These are phyloP conservation scores for Choristoneura rosaceana DNA, from an alignment of 2,888 invertebrate species.

Conservation along the genomic window DNA sequence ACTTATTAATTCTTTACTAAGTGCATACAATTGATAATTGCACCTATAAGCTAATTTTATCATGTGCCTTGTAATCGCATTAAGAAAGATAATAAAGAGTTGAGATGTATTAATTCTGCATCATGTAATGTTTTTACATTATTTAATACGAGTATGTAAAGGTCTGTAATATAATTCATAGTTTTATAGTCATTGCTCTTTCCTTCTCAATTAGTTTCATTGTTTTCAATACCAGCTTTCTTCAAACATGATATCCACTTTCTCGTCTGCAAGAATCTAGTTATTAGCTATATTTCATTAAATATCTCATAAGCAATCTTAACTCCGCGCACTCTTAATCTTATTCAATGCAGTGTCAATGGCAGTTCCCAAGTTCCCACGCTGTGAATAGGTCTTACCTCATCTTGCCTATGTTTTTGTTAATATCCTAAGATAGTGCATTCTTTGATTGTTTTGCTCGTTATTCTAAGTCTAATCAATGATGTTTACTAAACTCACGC, in stretches of 20 bases:
- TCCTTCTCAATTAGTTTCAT: neutral
- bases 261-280: neutral
- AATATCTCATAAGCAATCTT: neutral
- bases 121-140: too few relatives aligned
- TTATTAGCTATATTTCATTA: neutral
- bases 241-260: neutral
- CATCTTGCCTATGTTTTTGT: slow-evolving; percentile 23
- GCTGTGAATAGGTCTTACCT: slow-evolving; percentile 26
- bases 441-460: neutral
- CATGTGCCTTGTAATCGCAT: too few relatives aligned
- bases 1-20: too few relatives aligned
- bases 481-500: neutral
- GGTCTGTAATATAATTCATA: too few relatives aligned
- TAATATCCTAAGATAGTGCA: neutral
- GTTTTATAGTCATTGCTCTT: neutral
- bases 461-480: neutral
- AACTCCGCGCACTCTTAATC: neutral
- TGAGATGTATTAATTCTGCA: neutral
- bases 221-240: neutral
- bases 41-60: too few relatives aligned
- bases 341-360: slow-evolving; percentile 39
- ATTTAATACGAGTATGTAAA: too few relatives aligned
- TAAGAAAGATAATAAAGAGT: too few relatives aligned
- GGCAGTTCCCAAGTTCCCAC: slow-evolving; percentile 51
- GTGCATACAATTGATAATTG: too few relatives aligned